Base-by-base conservation (phyloP, 2,797 vertebrate species). In the Epinephelus coioides region DNA sequence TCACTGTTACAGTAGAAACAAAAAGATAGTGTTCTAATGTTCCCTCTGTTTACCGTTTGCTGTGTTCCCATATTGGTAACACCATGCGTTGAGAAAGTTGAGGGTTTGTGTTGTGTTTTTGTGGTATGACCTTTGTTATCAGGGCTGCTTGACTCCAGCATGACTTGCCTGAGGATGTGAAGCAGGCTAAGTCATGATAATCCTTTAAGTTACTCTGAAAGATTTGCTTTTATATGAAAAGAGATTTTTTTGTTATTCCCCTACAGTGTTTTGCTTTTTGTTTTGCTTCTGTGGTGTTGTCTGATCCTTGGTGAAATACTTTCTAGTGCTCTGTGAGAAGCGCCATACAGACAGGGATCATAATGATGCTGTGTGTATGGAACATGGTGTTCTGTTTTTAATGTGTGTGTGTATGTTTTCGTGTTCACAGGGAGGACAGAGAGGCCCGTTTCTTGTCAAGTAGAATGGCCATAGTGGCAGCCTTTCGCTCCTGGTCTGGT, bases 401-500 rank as follows among this genome's bases (percentile, higher is more conserved):
- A 85, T 38, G 15, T 65, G 38, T 76, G 11, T 73, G 54, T 84
- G 18, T 80, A 3, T 73, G 38, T 85, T 81, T 83, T 76, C 12
- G 18, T 67, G 55, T 74, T 78, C 15, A 63, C 91, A 99, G 98
- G 92, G 98, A 99, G 84, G 98, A 99, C 94, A 94, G 97, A 95
- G 98, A 99, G 92, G 95, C 98, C 43, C 96, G 98, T 10, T 99
- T 99, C 91, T 92, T 98, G 90, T 98, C 98, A 15, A 99, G 98
- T 91, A 97, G 97, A 92, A 98, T 99, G 97, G 98, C 98, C 59
- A 99, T 99, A 77, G 97, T 99, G 79, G 98, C 98, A 73, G 96
- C 98, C 75, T 99, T 99, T 93, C 97, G 98, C 66, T 99, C 98
- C 21, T 99, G 98, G 98, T 98, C 98, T 88, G 98, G 98, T 99